Evolutionary conservation across 2,888 invertebrate genomes (phyloP), one percentile per base, ranked within the genome.

Genomic region (Agrilus biguttatus): DNA sequence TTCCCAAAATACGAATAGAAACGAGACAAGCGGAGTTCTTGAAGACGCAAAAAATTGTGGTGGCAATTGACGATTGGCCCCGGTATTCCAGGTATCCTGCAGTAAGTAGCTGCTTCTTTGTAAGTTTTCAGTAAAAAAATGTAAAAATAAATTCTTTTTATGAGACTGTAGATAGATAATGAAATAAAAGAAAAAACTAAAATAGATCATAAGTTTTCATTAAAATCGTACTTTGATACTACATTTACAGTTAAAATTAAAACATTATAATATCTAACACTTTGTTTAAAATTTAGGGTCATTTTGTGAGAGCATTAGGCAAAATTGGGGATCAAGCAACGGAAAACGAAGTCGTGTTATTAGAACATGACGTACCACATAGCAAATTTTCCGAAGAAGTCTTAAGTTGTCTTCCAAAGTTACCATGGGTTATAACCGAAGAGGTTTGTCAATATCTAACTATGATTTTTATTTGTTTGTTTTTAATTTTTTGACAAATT

Each of bases 301-400:
- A 98, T 67, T 96, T 95, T 68, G 93, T 98, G 0, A 73, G 93
- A 49, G 84, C 88, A 0, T 71, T 98, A 7, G 98, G 98, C 13
- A 78, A 79, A 40, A 81, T 95, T 46, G 97, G 98, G 19, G 88
- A 95, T 59, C 90, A 90, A 59, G 80, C 83, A 12, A 93, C 97
- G 0, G 98, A 98, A 68, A 98, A 97, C 61, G 95, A 96, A 66
- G 96, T 92, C 8, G 77, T 98, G 35, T 70, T 98, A 2, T 63
- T 97, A 46, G 97, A 98, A 58, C 95, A 98, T 61, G 97, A 97
- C 65, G 86, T 98, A 2, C 97, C 96, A 0, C 95, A 97, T 60
- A 86, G 87, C 51, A 79, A 87, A 51, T 98, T 98, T 68, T 92
- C 95, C 1, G 89, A 93, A 54, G 84, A 88, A 32, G 98, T 98